Evolutionary conservation across 2,888 invertebrate species (phyloP), one percentile per base, ranked within the genome.

Genomic region (Tuta absoluta): DNA sequence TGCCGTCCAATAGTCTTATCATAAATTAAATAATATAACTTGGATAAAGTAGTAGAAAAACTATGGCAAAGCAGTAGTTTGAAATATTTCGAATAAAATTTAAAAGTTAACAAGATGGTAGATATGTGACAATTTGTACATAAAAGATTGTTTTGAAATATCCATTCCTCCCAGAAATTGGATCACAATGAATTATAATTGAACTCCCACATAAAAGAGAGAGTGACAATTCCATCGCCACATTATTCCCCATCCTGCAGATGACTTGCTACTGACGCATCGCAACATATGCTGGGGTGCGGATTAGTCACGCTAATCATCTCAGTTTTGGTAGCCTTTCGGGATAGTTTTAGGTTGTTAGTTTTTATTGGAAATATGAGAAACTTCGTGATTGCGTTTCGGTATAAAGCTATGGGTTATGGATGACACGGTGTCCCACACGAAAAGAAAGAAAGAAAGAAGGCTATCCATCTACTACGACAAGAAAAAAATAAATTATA

Each of bases 261-360:
- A 84, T 88, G 88, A 89, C 87, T 86, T 82, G 88, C 85, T 74
- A 68, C 71, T 68, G 68, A 69, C 69, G 68, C 72, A 73, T 72
- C 77, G 71, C 78, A 74, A 81, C 87, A 85, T 87, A 82, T 85
- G 84, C 73, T 72, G 76, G 75, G 78, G 11, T 49, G 12, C 23
- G 23, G 81, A 89, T 89, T 87, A 80, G 86, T 75, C 67, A 75
- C 85, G 86, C 83, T 87, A 87, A 89, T 90, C 85, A 85, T 76
- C 51, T 63, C 70, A 69, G 68, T 72, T 69, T 68, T 23, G 59
- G 58, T 23, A 14, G 21, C 24, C 70, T 73, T 71, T 74, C 69
- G 71, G 73, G 76, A 77, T 77, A 81, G 72, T 75, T 77, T 72
- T 85, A 81, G 78, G 78, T 76, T 77, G 71, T 77, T 78, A 82